phyloP scores from a whole-genome alignment of 53 echinoderm and acorn worm genomes.

The Luidia sarsii region DNA sequence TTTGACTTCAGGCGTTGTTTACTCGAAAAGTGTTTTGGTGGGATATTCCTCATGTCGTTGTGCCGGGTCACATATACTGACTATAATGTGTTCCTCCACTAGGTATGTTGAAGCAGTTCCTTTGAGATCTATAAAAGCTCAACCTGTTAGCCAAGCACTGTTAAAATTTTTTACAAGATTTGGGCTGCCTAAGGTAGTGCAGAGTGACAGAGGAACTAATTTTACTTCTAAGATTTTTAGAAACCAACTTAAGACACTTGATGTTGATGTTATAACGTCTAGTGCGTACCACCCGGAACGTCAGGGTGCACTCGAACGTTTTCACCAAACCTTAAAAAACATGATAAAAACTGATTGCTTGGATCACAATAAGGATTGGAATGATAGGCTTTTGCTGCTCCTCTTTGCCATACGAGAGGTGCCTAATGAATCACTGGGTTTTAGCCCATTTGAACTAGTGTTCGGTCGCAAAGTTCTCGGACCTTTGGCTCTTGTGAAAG shows the following conservation, averaged over 20 bases:
- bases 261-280: constrained; percentile 39
- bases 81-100: constrained; percentile 66
- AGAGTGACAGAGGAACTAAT: too few relatives aligned
- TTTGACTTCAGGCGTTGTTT: too few relatives aligned
- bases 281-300: constrained; percentile 76
- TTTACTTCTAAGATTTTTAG: too few relatives aligned
- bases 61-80: too few relatives aligned
- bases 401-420: constrained; percentile 57
- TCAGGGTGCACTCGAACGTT: constrained; percentile 66
- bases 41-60: too few relatives aligned
- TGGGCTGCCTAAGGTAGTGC: constrained; percentile 16
- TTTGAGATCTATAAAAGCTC: constrained; percentile 59
- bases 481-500: constrained; percentile 27
- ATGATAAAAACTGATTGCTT: constrained; percentile 57
- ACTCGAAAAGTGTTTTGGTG: too few relatives aligned
- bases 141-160: constrained; percentile 40
- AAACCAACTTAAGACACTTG: constrained; percentile 46
- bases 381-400: constrained; percentile 47
- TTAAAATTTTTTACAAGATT: constrained; percentile 53
- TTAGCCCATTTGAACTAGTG: constrained; percentile 42
- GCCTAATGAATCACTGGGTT: constrained; percentile 53
- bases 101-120: constrained; percentile 77
- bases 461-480: constrained; percentile 40
- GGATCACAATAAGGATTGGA: constrained; percentile 44
- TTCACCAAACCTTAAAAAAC: constrained; percentile 69